These are phyloP conservation scores for Sylvia atricapilla DNA, from an alignment of 2,113 vertebrate genomes.

Conservation along the genomic window DNA sequence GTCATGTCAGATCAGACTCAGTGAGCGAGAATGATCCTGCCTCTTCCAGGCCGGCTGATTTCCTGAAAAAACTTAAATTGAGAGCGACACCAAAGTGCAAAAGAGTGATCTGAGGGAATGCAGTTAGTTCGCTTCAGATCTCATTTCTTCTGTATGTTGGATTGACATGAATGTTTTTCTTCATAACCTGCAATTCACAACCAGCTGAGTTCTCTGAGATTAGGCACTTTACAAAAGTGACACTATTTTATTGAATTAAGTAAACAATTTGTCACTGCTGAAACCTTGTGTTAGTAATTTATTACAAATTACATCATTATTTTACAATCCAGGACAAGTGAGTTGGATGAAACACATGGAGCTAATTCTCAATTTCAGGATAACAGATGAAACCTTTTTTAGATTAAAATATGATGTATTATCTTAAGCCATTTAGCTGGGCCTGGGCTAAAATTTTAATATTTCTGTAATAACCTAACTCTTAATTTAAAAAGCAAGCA, in stretches of 20 bases:
- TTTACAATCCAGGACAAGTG: slow-evolving; percentile 39
- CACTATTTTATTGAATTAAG: slow-evolving; percentile 72
- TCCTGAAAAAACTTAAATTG: slow-evolving; percentile 17
- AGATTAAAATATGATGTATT: slow-evolving; percentile 58
- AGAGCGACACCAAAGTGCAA: slow-evolving; percentile 64
- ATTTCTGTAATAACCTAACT: neutral
- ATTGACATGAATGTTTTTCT: slow-evolving; percentile 57
- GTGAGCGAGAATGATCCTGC: slow-evolving; percentile 48
- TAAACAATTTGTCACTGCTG: slow-evolving; percentile 68
- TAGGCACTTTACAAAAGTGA: slow-evolving; percentile 37
- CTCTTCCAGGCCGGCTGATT: slow-evolving; percentile 25
- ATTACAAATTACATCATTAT: slow-evolving; percentile 66
- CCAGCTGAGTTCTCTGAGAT: slow-evolving; percentile 49
- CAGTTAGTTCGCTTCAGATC: slow-evolving; percentile 50
- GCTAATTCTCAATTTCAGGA: slow-evolving; percentile 45
- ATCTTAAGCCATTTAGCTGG: slow-evolving; percentile 43
- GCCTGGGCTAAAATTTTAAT: slow-evolving; percentile 6
- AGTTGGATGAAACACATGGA: slow-evolving; percentile 33
- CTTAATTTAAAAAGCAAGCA: slow-evolving; percentile 39
- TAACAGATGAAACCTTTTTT: slow-evolving; percentile 33
- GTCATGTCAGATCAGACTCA: slow-evolving; percentile 61
- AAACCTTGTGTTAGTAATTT: slow-evolving; percentile 60
- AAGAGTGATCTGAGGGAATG: slow-evolving; percentile 63
- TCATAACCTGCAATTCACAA: slow-evolving; percentile 52
- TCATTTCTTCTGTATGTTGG: slow-evolving; percentile 39